Conservation (phyloP, 2,797 vertebrate species). For the Semaprochilodus insignis region DNA sequence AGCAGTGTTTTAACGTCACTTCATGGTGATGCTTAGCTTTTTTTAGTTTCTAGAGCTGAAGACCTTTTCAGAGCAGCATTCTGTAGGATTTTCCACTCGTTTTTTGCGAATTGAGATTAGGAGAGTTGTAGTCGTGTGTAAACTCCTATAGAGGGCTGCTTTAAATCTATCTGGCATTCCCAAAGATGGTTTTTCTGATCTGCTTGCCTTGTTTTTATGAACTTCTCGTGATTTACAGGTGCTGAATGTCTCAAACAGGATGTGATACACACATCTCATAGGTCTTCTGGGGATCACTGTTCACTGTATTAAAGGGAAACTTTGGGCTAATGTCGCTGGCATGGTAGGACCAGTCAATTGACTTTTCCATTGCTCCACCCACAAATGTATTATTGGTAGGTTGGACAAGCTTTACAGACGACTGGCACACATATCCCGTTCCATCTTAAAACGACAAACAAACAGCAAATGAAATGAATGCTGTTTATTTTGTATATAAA, state of each 20-base stretch:
- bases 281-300: not conserved
- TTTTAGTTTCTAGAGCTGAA: not conserved
- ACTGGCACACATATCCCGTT: not conserved
- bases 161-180: slow-evolving; percentile 5
- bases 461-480: too few species aligned
- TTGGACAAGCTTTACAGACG: not conserved
- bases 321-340: not conserved
- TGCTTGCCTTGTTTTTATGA: slow-evolving; percentile 24
- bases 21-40: not conserved
- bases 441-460: too few species aligned
- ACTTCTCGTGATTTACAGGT: slow-evolving; percentile 32
- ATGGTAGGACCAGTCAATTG: not conserved
- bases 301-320: not conserved
- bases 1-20: not conserved
- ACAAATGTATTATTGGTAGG: not conserved
- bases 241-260: slow-evolving; percentile 18
- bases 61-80: slow-evolving; percentile 4
- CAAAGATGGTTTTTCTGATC: not conserved
- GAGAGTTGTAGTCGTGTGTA: not conserved
- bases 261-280: not conserved
- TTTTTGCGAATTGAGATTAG: not conserved
- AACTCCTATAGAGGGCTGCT: slow-evolving; percentile 17
- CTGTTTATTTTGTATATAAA: too few species aligned
- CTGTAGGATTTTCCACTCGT: not conserved
- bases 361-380: not conserved